Evolutionary conservation across 2,888 invertebrate genomes (phyloP).

Genomic region (Siphonodentalium dalli): DNA sequence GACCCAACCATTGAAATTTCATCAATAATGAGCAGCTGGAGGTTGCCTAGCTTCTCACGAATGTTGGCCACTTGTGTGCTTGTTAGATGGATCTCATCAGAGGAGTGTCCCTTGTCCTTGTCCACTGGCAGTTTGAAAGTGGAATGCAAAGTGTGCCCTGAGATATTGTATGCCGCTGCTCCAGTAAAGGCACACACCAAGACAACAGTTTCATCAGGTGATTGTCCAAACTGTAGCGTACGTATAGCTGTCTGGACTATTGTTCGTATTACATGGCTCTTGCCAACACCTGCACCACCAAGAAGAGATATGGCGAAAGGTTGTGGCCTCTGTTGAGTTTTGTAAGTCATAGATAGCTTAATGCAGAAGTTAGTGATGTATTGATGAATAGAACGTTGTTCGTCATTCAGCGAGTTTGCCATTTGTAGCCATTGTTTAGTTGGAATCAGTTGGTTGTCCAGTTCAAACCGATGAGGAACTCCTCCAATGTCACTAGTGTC

Average conservation of each 20-base stretch:
- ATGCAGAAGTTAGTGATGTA: too few species aligned
- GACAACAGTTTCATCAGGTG: slow-evolving; percentile 20
- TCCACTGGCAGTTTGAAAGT: slow-evolving; percentile 17
- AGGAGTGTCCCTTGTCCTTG: slow-evolving; percentile 5
- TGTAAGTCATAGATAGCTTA: too few species aligned
- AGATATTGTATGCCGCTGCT: slow-evolving; percentile 30
- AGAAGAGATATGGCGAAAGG: slow-evolving; percentile 30
- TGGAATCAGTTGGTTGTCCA: too few species aligned
- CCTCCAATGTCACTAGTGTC: too few species aligned
- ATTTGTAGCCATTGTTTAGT: too few species aligned
- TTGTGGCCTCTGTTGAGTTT: too few species aligned
- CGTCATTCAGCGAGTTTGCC: too few species aligned
- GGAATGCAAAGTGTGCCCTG: slow-evolving; percentile 22
- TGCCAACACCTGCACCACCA: slow-evolving; percentile 34
- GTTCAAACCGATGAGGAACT: too few species aligned
- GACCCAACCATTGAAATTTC: slow-evolving; percentile 27
- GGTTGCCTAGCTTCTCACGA: slow-evolving; percentile 19
- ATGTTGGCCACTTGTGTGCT: slow-evolving; percentile 14
- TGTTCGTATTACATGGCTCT: slow-evolving; percentile 28
- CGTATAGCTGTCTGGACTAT: slow-evolving; percentile 25
- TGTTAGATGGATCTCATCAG: slow-evolving; percentile 23
- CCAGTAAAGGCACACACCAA: slow-evolving; percentile 34
- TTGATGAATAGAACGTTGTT: too few species aligned
- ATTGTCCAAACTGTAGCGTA: slow-evolving; percentile 12
- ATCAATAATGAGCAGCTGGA: slow-evolving; percentile 19